Evolutionary conservation across 2,797 vertebrate species (phyloP), one percentile per base, ranked within the genome.

Genomic region (Neosalanx taihuensis): DNA sequence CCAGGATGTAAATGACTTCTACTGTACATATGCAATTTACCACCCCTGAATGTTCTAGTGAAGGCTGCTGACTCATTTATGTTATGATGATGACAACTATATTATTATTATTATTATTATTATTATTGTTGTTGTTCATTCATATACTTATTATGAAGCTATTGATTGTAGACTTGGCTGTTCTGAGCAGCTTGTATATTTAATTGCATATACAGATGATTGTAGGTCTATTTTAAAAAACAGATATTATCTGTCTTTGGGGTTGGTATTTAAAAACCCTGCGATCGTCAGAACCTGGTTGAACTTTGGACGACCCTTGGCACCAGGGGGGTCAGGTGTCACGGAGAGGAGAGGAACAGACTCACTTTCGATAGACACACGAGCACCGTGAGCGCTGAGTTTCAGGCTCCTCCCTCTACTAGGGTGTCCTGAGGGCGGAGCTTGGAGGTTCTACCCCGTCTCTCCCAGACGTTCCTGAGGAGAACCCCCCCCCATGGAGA

Each of bases 1-100:
- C 87, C 56, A 77, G 85, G 90, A 90, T 88, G 87, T 88, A 85
- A 90, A 93, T 91, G 82, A 86, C 72, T 78, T 80, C n/a, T 77
- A n/a, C 30, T 95, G 95, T 94, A 95, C 90, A 96, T 94, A 96
- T 91, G 79, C 93, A 90, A 92, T 89, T 51, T 67, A 30, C 64
- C 88, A 89, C 84, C 91, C 92, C 90, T 92, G 94, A 94, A 95
- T 93, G 93, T 94, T 86, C 88, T 88, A 80, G 91, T 92, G 91
- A 93, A 86, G 91, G 93, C 93, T 95, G 94, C 94, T 95, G 92
- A 88, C 77, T 84, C 92, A 89, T 90, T 90, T 78, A 17, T 89
- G 83, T 86, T 91, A 90, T 85, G 86, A 90, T 71, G 68, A 81
- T 75, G 70, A 56, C 49, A 49, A 71, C 37, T 57, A 72, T 72